Conservation (phyloP, 1,140 invertebrate genomes). For the Heliothis virescens region DNA sequence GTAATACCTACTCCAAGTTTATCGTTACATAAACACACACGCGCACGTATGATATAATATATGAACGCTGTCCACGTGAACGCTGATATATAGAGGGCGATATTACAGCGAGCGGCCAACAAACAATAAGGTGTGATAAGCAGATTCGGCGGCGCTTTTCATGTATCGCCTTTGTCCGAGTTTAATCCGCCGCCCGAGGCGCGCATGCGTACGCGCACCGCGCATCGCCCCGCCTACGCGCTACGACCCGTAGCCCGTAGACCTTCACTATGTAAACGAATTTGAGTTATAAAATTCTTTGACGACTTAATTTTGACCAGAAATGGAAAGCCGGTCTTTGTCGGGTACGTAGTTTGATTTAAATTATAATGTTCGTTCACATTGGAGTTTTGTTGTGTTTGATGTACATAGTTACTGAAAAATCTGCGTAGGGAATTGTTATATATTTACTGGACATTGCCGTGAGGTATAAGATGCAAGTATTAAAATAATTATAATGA, state of each 20-base stretch:
- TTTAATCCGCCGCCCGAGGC: slow-evolving; percentile 74
- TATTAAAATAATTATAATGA: neutral
- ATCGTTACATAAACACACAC: slow-evolving; percentile 55
- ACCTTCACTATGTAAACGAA: slow-evolving; percentile 15
- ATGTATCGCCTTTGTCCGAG: slow-evolving; percentile 80
- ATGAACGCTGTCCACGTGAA: slow-evolving; percentile 63
- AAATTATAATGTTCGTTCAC: neutral
- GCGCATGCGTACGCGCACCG: slow-evolving; percentile 13
- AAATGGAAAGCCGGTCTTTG: too few species aligned
- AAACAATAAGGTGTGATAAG: slow-evolving; percentile 82
- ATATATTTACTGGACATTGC: too few species aligned
- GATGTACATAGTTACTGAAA: too few species aligned
- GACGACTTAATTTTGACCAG: neutral
- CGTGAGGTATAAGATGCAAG: neutral
- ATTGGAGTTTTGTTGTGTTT: too few species aligned
- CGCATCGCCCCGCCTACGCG: slow-evolving; percentile 42
- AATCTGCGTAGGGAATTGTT: too few species aligned
- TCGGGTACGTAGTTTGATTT: neutral
- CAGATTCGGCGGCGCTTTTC: slow-evolving; percentile 81
- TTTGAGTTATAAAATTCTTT: neutral
- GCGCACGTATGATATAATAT: slow-evolving; percentile 26
- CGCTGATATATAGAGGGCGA: slow-evolving; percentile 79
- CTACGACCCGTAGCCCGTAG: slow-evolving; percentile 34
- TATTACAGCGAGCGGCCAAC: slow-evolving; percentile 72
- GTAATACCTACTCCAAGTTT: slow-evolving; percentile 44